Evolutionary conservation across 2,888 invertebrate genomes (phyloP).

Genomic region (Agrotis ipsilon): DNA sequence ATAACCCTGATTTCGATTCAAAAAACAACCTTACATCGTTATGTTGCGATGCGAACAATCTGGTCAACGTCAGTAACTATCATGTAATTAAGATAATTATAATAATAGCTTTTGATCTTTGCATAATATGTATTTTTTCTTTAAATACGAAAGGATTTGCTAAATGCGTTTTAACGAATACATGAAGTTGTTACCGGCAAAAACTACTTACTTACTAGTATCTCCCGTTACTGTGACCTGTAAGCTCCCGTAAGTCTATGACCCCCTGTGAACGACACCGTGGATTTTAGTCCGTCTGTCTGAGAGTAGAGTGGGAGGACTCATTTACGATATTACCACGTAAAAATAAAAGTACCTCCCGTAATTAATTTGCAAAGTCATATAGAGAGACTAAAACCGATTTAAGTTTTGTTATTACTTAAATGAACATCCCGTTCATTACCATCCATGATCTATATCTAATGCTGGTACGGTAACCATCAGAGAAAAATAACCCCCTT

Average conservation of each 20-base stretch:
- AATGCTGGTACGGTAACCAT: no score
- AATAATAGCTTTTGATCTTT: conserved; percentile 2
- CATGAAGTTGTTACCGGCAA: not conserved
- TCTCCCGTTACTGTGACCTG: no score
- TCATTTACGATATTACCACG: no score
- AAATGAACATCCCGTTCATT: no score
- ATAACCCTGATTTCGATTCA: not conserved
- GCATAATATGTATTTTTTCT: not conserved
- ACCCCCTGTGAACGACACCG: no score
- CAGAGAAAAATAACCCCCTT: no score
- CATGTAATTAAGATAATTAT: conserved; percentile 16
- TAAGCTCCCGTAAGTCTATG: no score
- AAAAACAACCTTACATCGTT: not conserved
- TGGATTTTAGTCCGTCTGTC: no score
- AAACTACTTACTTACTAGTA: not conserved
- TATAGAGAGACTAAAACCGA: not conserved
- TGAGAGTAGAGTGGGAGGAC: no score
- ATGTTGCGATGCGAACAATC: not conserved
- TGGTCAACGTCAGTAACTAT: not conserved
- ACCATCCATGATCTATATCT: no score
- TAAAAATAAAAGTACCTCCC: no score
- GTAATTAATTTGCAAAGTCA: not conserved
- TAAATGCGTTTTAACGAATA: not conserved
- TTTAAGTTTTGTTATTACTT: not conserved
- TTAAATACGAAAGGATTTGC: not conserved